Percentiles rank a stretch among this genome's conserved stretches.
Evolutionary conservation across 2,888 invertebrate species (phyloP).

Genomic region (Melieria picta): DNA sequence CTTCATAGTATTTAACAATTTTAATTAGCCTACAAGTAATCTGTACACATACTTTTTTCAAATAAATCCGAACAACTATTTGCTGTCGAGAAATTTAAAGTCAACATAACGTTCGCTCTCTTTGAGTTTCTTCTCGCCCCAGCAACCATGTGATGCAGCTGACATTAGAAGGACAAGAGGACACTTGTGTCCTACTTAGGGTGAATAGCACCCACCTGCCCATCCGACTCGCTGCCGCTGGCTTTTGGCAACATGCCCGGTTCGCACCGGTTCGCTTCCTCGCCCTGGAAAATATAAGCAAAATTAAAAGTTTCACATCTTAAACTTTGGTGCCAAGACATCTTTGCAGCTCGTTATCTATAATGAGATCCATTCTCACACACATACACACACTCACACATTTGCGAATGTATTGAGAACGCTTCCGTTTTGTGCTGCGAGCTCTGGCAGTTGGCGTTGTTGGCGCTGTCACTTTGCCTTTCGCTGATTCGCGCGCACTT

Average conservation of each 20-base stretch:
- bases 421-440: slow-evolving; percentile 32
- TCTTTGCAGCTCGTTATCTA: slow-evolving; percentile 50
- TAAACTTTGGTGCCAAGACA: slow-evolving; percentile 45
- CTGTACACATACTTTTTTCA: no score
- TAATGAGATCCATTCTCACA: slow-evolving; percentile 50
- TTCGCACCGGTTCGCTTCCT: slow-evolving; percentile 7
- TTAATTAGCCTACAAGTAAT: no score
- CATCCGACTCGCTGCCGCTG: background rate
- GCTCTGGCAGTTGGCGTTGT: background rate
- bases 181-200: slow-evolving; percentile 36
- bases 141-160: slow-evolving; percentile 16
- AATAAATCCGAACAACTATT: no score
- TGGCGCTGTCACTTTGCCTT: background rate
- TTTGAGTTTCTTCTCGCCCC: no score
- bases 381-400: slow-evolving; percentile 2
- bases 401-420: slow-evolving; percentile 33
- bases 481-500: background rate
- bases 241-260: background rate
- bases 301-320: slow-evolving; percentile 49
- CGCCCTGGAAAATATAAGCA: slow-evolving; percentile 39
- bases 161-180: slow-evolving; percentile 43
- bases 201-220: no score
- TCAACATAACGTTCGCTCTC: no score
- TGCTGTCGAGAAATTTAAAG: no score
- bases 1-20: no score